Evolutionary conservation across 2,888 invertebrate species (phyloP).

Genomic region (Rotaria macrura): DNA sequence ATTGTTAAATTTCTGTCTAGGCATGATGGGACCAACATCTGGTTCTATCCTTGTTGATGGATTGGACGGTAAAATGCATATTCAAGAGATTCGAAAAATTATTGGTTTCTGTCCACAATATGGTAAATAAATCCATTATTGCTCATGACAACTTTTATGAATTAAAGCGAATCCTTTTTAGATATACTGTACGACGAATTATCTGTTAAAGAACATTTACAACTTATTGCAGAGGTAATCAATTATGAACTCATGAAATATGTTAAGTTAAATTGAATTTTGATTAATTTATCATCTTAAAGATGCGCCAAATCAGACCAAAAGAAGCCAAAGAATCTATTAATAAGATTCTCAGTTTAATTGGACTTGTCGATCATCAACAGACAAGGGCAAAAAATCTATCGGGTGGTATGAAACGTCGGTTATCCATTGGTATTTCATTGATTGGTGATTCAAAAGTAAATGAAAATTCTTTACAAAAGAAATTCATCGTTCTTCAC

Average conservation of each 20-base stretch:
- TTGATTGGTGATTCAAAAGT: neutral
- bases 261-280: neutral
- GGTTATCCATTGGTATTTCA: neutral
- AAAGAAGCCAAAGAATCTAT: neutral
- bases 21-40: neutral
- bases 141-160: too few species aligned
- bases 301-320: neutral
- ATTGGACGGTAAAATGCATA: conserved; percentile 16
- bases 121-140: neutral
- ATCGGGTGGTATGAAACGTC: neutral
- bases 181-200: conserved; percentile 2
- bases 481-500: too few species aligned
- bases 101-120: conserved; percentile 22
- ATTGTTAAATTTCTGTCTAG: too few species aligned
- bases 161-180: too few species aligned
- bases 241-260: neutral
- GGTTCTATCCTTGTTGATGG: conserved; percentile 23
- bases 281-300: neutral
- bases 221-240: neutral
- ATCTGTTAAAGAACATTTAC: conserved; percentile 1
- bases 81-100: neutral
- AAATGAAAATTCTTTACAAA: too few species aligned
- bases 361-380: neutral
- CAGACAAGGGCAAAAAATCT: neutral
- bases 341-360: neutral